Evolutionary conservation across 2,888 invertebrate genomes (phyloP), one percentile per base, ranked within the genome.

Genomic region (Tholera decimalis): DNA sequence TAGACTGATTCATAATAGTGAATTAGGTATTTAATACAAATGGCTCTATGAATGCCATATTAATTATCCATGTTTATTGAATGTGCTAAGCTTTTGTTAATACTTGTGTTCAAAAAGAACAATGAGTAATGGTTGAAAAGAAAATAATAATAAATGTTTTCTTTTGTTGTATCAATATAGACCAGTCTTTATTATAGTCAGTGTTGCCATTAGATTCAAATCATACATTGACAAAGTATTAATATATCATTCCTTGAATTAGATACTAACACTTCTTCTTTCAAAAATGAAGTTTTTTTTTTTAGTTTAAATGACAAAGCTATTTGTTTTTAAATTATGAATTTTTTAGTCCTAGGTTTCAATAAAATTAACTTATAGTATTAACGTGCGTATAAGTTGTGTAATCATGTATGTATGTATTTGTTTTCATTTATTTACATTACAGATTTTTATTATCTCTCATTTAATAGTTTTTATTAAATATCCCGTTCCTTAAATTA

Each of bases 351-450:
- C 44, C 54, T 73, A 73, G 73, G 63, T 66, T 72, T 78, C 55
- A 62, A 67, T 69, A 72, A 81, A 61, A 66, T 79, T 82, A 77
- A 82, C 69, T 66, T 76, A 73, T 78, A 81, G 76, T 77, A 79
- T 80, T 82, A 85, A 82, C 70, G 85, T 85, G 87, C 91, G 85
- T 88, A 86, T 85, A 83, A 79, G 82, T 84, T 82, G 80, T 89
- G 82, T 91, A 91, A 90, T 91, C 90, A 90, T 89, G 85, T 91
- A 91, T 92, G 88, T 92, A 91, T 92, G 74, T 73, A 73, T 63
- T 73, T 58, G 78, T 82, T 89, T 89, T 87, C 82, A 84, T 84
- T 86, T 86, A 87, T 87, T 85, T 87, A 88, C 85, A 86, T 85
- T 64, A 89, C 82, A 86, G 83, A 86, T 83, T 72, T 87, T 71